These are phyloP conservation scores for Drymodes brunneopygia DNA, from an alignment of 2,113 vertebrate genomes.

Conservation along the genomic window DNA sequence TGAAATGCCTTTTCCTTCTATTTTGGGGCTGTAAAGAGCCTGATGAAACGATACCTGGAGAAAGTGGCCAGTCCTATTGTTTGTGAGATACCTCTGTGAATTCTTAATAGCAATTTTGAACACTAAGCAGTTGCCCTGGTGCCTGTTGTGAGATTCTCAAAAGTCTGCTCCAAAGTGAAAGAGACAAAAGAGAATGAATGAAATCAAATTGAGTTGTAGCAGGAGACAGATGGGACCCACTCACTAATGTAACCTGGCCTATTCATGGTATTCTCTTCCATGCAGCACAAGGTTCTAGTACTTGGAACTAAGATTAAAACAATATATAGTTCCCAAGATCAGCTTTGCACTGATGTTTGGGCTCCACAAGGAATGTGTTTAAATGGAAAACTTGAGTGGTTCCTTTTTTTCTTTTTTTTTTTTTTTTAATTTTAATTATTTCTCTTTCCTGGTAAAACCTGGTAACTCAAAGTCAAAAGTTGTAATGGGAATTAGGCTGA, in stretches of 20 bases:
- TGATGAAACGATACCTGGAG: constrained; percentile 70
- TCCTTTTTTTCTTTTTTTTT: background rate
- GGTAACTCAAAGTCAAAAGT: background rate
- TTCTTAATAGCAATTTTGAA: constrained; percentile 54
- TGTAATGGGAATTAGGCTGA: background rate
- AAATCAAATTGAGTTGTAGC: constrained; percentile 79
- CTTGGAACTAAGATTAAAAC: constrained; percentile 8
- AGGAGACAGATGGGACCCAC: constrained; percentile 83
- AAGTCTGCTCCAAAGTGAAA: constrained; percentile 69
- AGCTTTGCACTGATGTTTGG: background rate
- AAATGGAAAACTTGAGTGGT: background rate
- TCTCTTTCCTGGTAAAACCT: background rate
- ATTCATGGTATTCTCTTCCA: constrained; percentile 68
- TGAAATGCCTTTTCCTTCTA: constrained; percentile 57
- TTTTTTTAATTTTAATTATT: background rate
- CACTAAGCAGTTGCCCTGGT: constrained; percentile 67
- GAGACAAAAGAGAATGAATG: constrained; percentile 79
- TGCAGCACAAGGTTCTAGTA: constrained; percentile 26
- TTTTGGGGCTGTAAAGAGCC: constrained; percentile 50
- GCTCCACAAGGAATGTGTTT: background rate
- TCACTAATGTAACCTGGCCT: constrained; percentile 65
- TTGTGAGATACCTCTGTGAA: background rate
- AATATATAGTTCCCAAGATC: background rate
- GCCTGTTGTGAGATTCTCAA: constrained; percentile 72
- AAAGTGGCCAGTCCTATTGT: constrained; percentile 59